phyloP scores from a whole-genome alignment of 2,113 vertebrate species.

The Apteryx mantelli region DNA sequence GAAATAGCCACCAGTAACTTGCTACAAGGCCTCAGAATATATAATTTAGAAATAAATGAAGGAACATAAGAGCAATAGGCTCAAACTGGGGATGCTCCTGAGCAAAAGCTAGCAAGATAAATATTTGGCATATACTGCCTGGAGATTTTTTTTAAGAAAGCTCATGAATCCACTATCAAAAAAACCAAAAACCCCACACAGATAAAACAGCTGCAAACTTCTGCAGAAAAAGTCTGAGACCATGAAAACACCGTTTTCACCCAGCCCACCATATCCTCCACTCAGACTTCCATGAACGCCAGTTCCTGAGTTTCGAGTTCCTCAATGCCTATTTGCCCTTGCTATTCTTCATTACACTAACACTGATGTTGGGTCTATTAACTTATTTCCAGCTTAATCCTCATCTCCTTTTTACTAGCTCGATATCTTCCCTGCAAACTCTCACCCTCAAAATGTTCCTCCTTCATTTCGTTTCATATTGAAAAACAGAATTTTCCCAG shows the following conservation, averaged over 20 bases:
- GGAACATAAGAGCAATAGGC: neutral
- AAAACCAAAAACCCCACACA: neutral
- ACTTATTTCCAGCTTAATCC: neutral
- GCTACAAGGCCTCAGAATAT: constrained; percentile 33
- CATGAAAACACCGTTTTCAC: neutral
- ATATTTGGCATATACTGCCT: neutral
- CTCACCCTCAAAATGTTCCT: neutral
- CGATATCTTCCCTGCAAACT: neutral
- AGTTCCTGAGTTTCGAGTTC: neutral
- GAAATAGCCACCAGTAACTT: neutral
- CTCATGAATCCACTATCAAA: neutral
- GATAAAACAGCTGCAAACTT: neutral
- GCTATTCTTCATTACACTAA: neutral
- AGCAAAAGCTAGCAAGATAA: constrained; percentile 36
- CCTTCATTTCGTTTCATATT: neutral
- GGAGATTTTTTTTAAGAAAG: neutral
- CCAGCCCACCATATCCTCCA: neutral
- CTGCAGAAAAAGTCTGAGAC: neutral
- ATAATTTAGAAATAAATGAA: constrained; percentile 60
- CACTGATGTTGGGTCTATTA: neutral
- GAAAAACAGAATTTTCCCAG: neutral
- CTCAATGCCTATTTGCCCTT: neutral
- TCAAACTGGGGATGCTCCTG: neutral
- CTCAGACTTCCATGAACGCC: neutral
- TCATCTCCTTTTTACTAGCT: neutral